Conservation (phyloP, 2,113 vertebrate genomes). For the Heterocephalus glaber region DNA sequence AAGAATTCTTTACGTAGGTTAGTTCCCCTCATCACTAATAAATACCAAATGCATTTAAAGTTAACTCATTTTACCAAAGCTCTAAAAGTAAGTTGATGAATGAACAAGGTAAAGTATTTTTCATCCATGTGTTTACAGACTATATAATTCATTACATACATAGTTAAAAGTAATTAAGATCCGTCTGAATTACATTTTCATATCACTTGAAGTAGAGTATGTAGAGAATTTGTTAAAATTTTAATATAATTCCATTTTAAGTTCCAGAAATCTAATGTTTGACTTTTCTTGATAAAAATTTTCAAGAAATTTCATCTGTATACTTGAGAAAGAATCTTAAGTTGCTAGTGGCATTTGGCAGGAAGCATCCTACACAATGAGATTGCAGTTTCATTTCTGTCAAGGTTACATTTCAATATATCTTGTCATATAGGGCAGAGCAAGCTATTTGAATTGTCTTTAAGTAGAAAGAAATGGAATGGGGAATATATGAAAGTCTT, state of each 20-base stretch:
- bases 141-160: conserved; percentile 37
- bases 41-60: conserved; percentile 3
- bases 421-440: conserved; percentile 25
- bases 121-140: conserved; percentile 23
- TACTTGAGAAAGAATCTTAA: conserved; percentile 54
- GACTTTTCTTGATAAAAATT: conserved; percentile 65
- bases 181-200: conserved; percentile 51
- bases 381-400: conserved; percentile 1
- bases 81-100: background rate
- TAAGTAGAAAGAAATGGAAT: conserved; percentile 60
- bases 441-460: conserved; percentile 51
- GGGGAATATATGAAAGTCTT: conserved; percentile 63
- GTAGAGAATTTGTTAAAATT: conserved; percentile 49
- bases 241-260: conserved; percentile 55
- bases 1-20: background rate
- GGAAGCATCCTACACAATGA: conserved; percentile 21
- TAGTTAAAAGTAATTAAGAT: conserved; percentile 67
- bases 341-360: background rate
- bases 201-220: conserved; percentile 37
- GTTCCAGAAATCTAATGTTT: conserved; percentile 57
- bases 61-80: conserved; percentile 39
- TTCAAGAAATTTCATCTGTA: conserved; percentile 57
- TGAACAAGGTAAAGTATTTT: conserved; percentile 28
- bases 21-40: background rate
- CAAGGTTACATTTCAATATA: conserved; percentile 63